These are phyloP conservation scores for Ambastaia sidthimunki DNA, from an alignment of 2,797 vertebrate species.

Conservation along the genomic window DNA sequence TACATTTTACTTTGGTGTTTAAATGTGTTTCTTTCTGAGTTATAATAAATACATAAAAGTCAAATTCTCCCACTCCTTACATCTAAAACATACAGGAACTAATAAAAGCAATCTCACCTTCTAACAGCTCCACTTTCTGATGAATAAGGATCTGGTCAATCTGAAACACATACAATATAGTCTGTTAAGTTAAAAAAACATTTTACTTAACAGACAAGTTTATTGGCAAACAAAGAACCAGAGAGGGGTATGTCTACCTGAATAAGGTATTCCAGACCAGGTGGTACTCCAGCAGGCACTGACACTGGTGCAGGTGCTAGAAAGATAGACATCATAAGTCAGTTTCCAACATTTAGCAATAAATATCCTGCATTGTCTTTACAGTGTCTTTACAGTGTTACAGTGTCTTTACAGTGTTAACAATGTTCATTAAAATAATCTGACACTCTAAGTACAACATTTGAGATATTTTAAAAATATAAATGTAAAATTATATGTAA, in stretches of 20 bases:
- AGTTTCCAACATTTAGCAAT: background rate
- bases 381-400: too few species aligned
- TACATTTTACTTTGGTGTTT: too few species aligned
- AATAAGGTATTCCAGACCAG: slow-evolving; percentile 85
- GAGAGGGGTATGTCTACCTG: slow-evolving; percentile 74
- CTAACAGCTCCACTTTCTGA: slow-evolving; percentile 85
- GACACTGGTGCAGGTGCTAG: slow-evolving; percentile 31
- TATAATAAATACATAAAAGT: too few species aligned
- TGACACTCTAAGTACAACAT: background rate
- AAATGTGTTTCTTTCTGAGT: too few species aligned
- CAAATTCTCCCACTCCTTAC: too few species aligned
- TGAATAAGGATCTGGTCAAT: slow-evolving; percentile 89
- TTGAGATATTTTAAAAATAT: too few species aligned
- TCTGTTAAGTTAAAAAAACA: slow-evolving; percentile 38
- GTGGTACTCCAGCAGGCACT: slow-evolving; percentile 76
- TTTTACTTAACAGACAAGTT: background rate
- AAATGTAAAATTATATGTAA: too few species aligned
- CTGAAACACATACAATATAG: slow-evolving; percentile 66
- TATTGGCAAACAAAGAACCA: background rate
- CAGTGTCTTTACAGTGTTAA: too few species aligned
- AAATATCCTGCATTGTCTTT: too few species aligned
- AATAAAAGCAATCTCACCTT: slow-evolving; percentile 74
- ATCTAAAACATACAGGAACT: background rate
- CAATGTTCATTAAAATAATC: too few species aligned
- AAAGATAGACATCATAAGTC: background rate